Evolutionary conservation across 2,888 invertebrate genomes (phyloP), one percentile per base, ranked within the genome.

Genomic region (Microplitis manilae): DNA sequence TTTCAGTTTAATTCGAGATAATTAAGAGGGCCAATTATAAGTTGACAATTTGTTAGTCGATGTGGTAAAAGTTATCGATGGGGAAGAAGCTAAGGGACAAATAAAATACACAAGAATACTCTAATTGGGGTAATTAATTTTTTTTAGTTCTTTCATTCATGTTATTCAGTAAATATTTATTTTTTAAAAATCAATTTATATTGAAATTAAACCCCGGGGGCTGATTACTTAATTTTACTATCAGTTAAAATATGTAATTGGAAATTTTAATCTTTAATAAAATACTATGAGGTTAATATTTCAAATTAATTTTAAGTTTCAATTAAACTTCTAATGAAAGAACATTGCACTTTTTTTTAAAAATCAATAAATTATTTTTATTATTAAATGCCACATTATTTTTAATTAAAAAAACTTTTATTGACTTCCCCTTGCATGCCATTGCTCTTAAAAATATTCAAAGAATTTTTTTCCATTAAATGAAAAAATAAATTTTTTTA

Each of bases 21-120:
- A 83, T 82, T 83, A 85, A 83, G 82, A 79, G 83, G 80, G 82
- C 84, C 83, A 85, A 85, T 86, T 85, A 85, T 83, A 84, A 85
- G 83, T 84, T 84, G 84, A 86, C 83, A 84, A 83, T 85, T 79
- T 82, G 79, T 82, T 74, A 78, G 81, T 79, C 67, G 17, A 50
- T 67, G 61, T 75, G 67, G 73, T 60, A 68, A 79, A 74, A 71
- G 72, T 73, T 64, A 75, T 61, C 64, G 64, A 76, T 68, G 68
- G 7, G 30, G 30, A 20, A 40, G 15, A 72, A 62, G 30, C 13
- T 39, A 64, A n/a, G 13, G 59, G n/a, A 6, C 20, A 39, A 7
- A 39, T 15, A 69, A 30, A 68, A 40, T 68, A 38, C 5, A 6
- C 15, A 40, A 15, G 38, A 68, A 13, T 13, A 13, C 13, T 50